A percentile compares a stretch with the other conserved stretches of the same genome.
Conservation (phyloP, 2,113 vertebrate genomes). For the Pyxicephalus adspersus region DNA sequence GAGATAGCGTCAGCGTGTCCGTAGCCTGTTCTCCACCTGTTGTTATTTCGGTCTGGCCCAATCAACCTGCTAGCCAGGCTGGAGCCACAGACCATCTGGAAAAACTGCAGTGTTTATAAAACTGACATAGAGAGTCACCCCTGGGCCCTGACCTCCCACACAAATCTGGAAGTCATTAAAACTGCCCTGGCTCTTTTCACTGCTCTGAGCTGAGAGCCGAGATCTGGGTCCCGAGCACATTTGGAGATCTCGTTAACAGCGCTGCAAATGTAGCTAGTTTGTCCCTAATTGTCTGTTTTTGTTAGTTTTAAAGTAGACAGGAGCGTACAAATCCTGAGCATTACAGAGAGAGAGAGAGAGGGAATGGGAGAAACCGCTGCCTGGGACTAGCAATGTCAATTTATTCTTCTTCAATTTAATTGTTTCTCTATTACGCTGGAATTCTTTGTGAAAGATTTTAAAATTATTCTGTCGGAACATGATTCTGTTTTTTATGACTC, state of each 20-base stretch:
- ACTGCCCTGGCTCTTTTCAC: slow-evolving; percentile 66
- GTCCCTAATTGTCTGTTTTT: slow-evolving; percentile 51
- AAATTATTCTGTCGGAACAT: slow-evolving; percentile 5
- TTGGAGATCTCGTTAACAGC: slow-evolving; percentile 76
- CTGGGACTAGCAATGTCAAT: not conserved
- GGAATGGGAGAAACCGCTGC: not conserved
- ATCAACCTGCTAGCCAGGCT: slow-evolving; percentile 99
- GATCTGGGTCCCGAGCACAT: slow-evolving; percentile 68
- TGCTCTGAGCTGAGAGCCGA: slow-evolving; percentile 63
- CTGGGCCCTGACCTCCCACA: slow-evolving; percentile 98
- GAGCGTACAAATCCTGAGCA: slow-evolving; percentile 2
- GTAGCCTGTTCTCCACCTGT: slow-evolving; percentile 98
- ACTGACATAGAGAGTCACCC: slow-evolving; percentile 95
- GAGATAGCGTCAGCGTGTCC: slow-evolving; percentile 69
- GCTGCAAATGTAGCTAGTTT: slow-evolving; percentile 57
- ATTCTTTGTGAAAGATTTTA: slow-evolving; percentile 1
- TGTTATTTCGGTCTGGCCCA: slow-evolving; percentile 91
- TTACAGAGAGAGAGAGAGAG: slow-evolving; percentile 2
- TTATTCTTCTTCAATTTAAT: not conserved
- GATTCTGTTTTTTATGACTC: not conserved
- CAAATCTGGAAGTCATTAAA: slow-evolving; percentile 99
- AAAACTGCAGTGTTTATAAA: slow-evolving; percentile 99
- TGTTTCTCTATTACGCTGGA: not conserved
- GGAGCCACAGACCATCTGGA: slow-evolving; percentile 99
- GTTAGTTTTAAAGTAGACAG: slow-evolving; percentile 36